Conservation (phyloP, 1,140 invertebrate species). For the Drosophila sp. region DNA sequence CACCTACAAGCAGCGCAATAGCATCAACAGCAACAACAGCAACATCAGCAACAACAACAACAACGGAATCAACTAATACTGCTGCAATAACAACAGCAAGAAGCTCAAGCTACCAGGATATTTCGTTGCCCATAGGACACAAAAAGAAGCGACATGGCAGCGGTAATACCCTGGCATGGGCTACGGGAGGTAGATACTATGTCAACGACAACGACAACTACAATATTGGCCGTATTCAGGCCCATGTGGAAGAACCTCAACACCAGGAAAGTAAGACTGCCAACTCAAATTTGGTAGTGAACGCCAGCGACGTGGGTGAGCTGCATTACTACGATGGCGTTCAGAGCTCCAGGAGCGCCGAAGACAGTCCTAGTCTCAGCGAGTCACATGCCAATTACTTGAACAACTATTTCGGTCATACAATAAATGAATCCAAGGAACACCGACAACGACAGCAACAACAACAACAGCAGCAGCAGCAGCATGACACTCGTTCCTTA, state of each 20-base stretch:
- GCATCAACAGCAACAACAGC: conserved; percentile 4
- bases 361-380: conserved; percentile 15
- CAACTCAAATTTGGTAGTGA: not conserved
- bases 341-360: conserved; percentile 17
- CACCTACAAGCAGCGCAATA: conserved; percentile 1
- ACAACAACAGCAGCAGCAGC: not conserved
- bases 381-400: conserved; percentile 49
- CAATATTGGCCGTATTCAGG: conserved; percentile 30
- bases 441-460: conserved; percentile 10
- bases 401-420: conserved; percentile 17
- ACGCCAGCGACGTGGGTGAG: conserved; percentile 42
- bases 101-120: conserved; percentile 11
- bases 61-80: not conserved
- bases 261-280: not conserved
- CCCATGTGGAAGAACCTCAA: conserved; percentile 5
- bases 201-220: conserved; percentile 30
- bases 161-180: conserved; percentile 7
- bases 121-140: conserved; percentile 41
- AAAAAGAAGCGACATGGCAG: conserved; percentile 62
- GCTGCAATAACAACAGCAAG: conserved; percentile 9
- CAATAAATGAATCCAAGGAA: conserved; percentile 25
- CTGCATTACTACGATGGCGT: conserved; percentile 60
- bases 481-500: conserved; percentile 5
- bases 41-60: conserved; percentile 20
- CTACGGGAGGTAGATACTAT: conserved; percentile 30